These are phyloP conservation scores for Nothocercus julius DNA, from an alignment of 2,113 vertebrate species.

Conservation along the genomic window DNA sequence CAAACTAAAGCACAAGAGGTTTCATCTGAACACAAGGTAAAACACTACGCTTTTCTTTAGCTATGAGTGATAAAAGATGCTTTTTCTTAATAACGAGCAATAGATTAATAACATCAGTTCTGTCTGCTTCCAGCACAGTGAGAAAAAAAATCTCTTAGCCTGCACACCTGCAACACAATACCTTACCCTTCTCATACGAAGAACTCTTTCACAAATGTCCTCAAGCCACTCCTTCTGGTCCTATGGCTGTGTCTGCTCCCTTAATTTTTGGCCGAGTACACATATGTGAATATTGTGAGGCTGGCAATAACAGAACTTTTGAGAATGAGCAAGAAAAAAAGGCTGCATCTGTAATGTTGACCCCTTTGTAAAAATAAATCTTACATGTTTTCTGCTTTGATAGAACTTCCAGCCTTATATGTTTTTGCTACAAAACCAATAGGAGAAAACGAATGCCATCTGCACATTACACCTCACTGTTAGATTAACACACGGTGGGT, in stretches of 20 bases:
- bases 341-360: not conserved
- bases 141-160: not conserved
- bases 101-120: not conserved
- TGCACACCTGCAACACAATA: not conserved
- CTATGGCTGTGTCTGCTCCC: not conserved
- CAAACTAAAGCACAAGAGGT: too few species aligned
- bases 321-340: not conserved
- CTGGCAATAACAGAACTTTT: not conserved
- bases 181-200: not conserved
- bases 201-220: not conserved
- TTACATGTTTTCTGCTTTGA: not conserved
- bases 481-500: not conserved
- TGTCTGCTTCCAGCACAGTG: not conserved
- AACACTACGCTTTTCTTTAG: not conserved
- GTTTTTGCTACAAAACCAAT: not conserved
- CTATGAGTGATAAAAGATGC: not conserved
- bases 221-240: not conserved
- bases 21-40: too few species aligned
- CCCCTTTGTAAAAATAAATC: not conserved
- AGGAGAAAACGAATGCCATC: slow-evolving; percentile 10
- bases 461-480: not conserved
- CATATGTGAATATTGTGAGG: not conserved
- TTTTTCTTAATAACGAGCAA: not conserved
- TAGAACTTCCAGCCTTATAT: not conserved
- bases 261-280: not conserved